Evolutionary conservation across 1,140 invertebrate species (phyloP), one percentile per base, ranked within the genome.

Genomic region (Rhynchophorus ferrugineus): DNA sequence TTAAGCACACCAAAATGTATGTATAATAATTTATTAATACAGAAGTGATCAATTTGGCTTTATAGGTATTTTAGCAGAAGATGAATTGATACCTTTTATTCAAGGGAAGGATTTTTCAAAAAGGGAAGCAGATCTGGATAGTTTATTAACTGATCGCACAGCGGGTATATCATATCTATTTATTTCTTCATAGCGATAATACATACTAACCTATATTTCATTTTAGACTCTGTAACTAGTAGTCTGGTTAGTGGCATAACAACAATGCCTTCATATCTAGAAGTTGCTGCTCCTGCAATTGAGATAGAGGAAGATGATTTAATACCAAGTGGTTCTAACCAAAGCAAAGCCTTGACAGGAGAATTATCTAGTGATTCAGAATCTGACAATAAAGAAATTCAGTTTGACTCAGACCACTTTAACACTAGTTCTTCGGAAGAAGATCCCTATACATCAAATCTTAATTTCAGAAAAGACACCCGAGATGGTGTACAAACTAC

Each of bases 181-280:
- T 35, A 16, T 29, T 48, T 9, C 41, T 37, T 9, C 13, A 36
- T 13, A 2, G 19, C 16, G 44, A 43, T 49, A 9, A 29, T 39
- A 33, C 3, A 33, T 20, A 42, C 17, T 22, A 24, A 18, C 19
- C 20, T 14, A 38, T 43, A 19, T 43, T 53, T 44, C 42, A 46
- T 63, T 60, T 13, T 35, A 66, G 62, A 64, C 60, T 66, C 61
- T 33, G 53, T 61, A 9, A 62, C 61, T 21, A 64, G 59, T 49
- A 64, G 61, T 7, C 44, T 64, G 22, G 50, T 57, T 18, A 63
- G 61, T 21, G 64, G 64, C 2, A 45, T 64, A 14, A 56, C 24
- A 17, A 48, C 61, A 17, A 66, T 66, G 64, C 64, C 64, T 11
- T 66, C 64, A 7, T 57, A 64, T 46, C 24, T 64, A n/a, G 64